Conservation (phyloP, 2,113 vertebrate species). For the Canis aureus region DNA sequence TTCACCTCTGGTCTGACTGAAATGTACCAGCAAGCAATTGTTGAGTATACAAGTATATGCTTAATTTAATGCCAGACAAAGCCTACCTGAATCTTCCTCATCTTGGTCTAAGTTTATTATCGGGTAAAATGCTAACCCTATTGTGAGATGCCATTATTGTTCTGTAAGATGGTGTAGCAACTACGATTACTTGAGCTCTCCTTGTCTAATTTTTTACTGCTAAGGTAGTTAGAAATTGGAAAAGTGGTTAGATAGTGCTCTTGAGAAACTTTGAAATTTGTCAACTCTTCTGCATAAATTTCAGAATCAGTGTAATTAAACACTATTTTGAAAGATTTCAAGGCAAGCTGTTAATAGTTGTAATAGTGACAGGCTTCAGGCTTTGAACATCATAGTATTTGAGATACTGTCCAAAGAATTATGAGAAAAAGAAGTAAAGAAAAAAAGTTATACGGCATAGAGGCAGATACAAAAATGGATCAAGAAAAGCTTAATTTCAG, state of each 20-base stretch:
- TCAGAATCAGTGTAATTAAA: constrained; percentile 30
- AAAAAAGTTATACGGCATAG: not conserved
- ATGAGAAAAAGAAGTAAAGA: not conserved
- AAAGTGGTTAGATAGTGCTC: not conserved
- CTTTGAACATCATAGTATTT: not conserved
- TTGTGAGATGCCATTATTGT: not conserved
- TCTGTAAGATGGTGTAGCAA: not conserved
- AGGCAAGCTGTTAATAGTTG: not conserved
- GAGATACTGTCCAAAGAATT: not conserved
- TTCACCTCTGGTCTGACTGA: not conserved
- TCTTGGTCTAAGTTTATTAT: not conserved
- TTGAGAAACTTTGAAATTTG: not conserved
- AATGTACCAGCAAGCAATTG: not conserved
- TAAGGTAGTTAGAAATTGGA: not conserved
- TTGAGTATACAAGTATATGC: not conserved
- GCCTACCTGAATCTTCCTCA: not conserved
- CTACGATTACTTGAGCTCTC: not conserved
- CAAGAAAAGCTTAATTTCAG: not conserved
- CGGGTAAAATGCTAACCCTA: not conserved
- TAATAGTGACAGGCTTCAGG: not conserved
- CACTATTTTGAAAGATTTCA: not conserved
- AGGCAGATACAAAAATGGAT: not conserved
- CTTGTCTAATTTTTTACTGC: not conserved
- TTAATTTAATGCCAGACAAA: not conserved
- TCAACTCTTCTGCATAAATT: not conserved